Conservation (phyloP, 2,797 vertebrate species). For the Enteromius trimaculatus region DNA sequence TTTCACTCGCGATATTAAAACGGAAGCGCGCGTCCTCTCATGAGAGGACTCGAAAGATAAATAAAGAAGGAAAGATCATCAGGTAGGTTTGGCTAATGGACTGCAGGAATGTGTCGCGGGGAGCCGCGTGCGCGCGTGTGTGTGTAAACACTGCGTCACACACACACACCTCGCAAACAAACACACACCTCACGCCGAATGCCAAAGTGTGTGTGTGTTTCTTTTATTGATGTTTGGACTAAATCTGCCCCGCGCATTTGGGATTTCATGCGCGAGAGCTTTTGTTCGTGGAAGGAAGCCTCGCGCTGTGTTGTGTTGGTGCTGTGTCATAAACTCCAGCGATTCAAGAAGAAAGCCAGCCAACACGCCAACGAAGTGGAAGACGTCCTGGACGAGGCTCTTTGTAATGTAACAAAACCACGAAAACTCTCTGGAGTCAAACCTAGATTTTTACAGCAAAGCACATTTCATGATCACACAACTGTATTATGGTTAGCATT, state of each 20-base stretch:
- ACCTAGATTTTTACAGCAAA: neutral
- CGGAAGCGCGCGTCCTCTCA: constrained; percentile 94
- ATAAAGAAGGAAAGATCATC: constrained; percentile 80
- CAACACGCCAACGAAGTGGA: neutral
- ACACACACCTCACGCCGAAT: constrained; percentile 39
- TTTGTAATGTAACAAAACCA: neutral
- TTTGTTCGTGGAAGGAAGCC: constrained; percentile 17
- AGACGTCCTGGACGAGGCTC: neutral
- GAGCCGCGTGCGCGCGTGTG: neutral
- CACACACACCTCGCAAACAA: constrained; percentile 30
- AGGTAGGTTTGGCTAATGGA: constrained; percentile 63
- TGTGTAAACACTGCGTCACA: constrained; percentile 33
- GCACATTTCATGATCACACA: neutral
- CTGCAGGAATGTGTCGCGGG: constrained; percentile 32
- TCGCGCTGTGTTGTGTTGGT: neutral
- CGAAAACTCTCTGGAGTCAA: neutral
- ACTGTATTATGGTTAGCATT: too few species aligned
- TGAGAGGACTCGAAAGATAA: constrained; percentile 76
- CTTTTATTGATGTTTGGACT: constrained; percentile 48
- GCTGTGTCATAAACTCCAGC: constrained; percentile 25
- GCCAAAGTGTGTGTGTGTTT: constrained; percentile 30
- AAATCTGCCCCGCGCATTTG: constrained; percentile 31
- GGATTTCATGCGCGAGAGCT: constrained; percentile 34
- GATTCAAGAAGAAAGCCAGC: neutral
- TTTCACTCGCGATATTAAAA: constrained; percentile 99